These are phyloP conservation scores for Cichlasoma orientale DNA, from an alignment of 2,797 vertebrate genomes.

Conservation along the genomic window DNA sequence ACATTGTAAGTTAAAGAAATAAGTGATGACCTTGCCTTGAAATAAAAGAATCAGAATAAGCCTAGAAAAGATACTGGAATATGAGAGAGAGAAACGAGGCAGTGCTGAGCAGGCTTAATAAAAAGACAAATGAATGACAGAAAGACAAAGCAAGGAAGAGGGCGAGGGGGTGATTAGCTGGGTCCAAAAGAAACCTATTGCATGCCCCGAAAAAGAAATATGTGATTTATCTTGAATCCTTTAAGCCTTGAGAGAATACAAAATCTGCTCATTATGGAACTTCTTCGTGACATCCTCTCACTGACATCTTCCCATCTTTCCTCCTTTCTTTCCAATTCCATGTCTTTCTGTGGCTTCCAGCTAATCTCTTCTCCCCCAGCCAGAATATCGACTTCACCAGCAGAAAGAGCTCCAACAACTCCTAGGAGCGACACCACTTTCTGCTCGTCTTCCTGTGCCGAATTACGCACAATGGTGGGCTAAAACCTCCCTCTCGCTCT, in stretches of 20 bases:
- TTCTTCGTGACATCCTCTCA: conserved; percentile 24
- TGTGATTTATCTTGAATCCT: conserved; percentile 64
- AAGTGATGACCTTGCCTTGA: conserved; percentile 41
- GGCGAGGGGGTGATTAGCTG: conserved; percentile 52
- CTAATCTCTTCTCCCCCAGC: conserved; percentile 70
- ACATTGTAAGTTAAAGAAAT: conserved; percentile 25
- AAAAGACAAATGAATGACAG: conserved; percentile 62
- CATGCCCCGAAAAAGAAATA: conserved; percentile 38
- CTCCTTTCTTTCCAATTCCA: conserved; percentile 38
- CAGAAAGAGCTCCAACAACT: conserved; percentile 60
- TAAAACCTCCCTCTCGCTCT: conserved; percentile 43
- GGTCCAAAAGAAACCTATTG: conserved; percentile 49
- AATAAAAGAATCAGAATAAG: conserved; percentile 40
- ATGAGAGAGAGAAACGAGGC: conserved; percentile 2
- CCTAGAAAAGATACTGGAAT: conserved; percentile 20
- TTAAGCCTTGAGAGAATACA: conserved; percentile 57
- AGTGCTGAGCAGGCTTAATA: conserved; percentile 31
- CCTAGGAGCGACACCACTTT: conserved; percentile 67
- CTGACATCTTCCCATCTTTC: conserved; percentile 27
- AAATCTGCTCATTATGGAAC: conserved; percentile 69
- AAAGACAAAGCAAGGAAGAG: conserved; percentile 40
- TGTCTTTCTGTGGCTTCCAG: conserved; percentile 53
- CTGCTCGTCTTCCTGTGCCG: conserved; percentile 35
- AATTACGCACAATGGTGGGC: conserved; percentile 56
- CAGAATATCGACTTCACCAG: conserved; percentile 65